These are phyloP conservation scores for Merluccius polli DNA, from an alignment of 2,797 vertebrate genomes.

Conservation along the genomic window DNA sequence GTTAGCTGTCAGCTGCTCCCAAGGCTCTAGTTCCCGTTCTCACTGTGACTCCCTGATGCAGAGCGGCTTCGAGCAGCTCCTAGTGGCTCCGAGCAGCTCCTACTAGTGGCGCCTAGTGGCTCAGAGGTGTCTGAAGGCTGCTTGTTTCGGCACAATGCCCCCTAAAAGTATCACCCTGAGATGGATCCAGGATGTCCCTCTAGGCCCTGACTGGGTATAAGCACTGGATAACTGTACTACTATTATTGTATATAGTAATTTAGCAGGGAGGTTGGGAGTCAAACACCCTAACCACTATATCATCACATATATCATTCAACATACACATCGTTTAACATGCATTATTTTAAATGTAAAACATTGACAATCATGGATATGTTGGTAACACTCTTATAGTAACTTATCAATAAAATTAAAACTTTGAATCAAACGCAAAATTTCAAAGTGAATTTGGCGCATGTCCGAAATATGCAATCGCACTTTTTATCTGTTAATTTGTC, in stretches of 20 bases:
- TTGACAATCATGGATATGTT: neutral
- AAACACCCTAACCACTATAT: neutral
- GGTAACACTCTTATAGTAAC: no score
- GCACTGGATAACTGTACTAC: neutral
- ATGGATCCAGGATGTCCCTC: no score
- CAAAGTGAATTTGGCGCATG: neutral
- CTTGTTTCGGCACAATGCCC: no score
- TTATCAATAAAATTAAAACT: neutral
- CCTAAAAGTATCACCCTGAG: no score
- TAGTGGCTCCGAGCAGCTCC: neutral
- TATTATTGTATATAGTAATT: neutral
- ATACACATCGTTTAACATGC: neutral
- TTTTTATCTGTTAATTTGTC: constrained; percentile 35
- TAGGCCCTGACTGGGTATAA: no score
- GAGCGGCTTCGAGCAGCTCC: neutral
- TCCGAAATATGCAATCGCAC: neutral
- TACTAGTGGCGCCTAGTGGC: neutral
- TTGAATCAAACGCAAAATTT: neutral
- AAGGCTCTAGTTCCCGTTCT: neutral
- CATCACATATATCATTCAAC: neutral
- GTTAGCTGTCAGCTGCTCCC: constrained; percentile 1
- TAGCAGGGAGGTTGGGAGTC: neutral
- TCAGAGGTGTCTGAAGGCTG: neutral
- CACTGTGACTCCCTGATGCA: neutral
- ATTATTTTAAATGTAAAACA: neutral